Conservation (phyloP, 2,888 invertebrate genomes). For the Cheilosia grossa region DNA sequence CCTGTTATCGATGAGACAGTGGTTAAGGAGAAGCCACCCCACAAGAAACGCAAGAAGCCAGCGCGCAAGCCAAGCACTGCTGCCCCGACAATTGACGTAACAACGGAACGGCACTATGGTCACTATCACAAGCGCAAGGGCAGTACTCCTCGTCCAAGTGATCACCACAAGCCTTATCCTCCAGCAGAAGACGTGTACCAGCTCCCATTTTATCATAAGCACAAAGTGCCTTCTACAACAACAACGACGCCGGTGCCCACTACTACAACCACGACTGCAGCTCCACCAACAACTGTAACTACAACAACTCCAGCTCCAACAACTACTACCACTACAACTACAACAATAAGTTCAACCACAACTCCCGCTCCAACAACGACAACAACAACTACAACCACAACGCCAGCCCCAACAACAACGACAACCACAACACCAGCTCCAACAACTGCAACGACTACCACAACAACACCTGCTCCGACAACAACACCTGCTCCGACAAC, state of each 20-base stretch:
- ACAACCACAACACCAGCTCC: constrained; percentile 49
- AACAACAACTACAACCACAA: constrained; percentile 54
- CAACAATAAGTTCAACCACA: constrained; percentile 75
- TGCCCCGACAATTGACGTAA: constrained; percentile 23
- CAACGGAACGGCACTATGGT: constrained; percentile 52
- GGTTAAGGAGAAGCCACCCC: constrained; percentile 49
- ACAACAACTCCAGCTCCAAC: constrained; percentile 76
- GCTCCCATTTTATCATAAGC: neutral
- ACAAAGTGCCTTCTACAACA: constrained; percentile 5
- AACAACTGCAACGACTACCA: constrained; percentile 48
- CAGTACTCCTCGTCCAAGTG: constrained; percentile 31
- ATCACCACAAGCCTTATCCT: constrained; percentile 1
- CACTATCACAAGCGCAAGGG: constrained; percentile 52
- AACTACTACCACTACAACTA: constrained; percentile 76
- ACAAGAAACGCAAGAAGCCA: constrained; percentile 67
- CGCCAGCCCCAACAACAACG: constrained; percentile 42
- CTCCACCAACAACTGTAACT: constrained; percentile 76
- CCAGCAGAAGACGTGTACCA: neutral
- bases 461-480: constrained; percentile 39
- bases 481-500: constrained; percentile 38
- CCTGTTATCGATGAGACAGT: neutral
- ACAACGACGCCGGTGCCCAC: constrained; percentile 51
- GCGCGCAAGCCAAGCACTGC: constrained; percentile 48
- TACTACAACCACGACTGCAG: constrained; percentile 58
- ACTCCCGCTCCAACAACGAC: constrained; percentile 70